phyloP scores from a whole-genome alignment of 2,888 invertebrate species.

The Cynaeus angustus region DNA sequence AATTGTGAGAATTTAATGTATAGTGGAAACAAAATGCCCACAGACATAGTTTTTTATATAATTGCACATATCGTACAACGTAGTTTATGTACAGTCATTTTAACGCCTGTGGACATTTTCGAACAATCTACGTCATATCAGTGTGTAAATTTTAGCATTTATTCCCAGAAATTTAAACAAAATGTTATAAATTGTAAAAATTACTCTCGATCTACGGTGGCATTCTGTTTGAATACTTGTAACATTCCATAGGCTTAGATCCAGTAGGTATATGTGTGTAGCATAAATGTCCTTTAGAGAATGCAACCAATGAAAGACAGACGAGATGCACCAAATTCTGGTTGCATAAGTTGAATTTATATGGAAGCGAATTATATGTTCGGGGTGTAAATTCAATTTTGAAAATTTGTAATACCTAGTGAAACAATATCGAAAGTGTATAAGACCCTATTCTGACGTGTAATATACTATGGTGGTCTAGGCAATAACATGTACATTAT shows the following conservation, averaged over 20 bases:
- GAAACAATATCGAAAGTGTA: slow-evolving; percentile 55
- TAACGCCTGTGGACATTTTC: slow-evolving; percentile 58
- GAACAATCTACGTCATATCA: slow-evolving; percentile 61
- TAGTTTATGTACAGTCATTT: slow-evolving; percentile 51
- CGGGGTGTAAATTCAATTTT: slow-evolving; percentile 51
- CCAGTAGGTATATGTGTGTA: slow-evolving; percentile 68
- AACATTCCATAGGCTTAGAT: slow-evolving; percentile 54
- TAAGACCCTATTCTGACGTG: slow-evolving; percentile 72
- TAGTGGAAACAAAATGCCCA: slow-evolving; percentile 53
- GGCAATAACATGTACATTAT: slow-evolving; percentile 74
- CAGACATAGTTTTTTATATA: slow-evolving; percentile 53
- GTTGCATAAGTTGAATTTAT: slow-evolving; percentile 40
- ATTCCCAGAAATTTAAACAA: slow-evolving; percentile 39
- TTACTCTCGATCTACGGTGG: slow-evolving; percentile 32
- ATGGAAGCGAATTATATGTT: slow-evolving; percentile 22
- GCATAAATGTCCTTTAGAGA: slow-evolving; percentile 61
- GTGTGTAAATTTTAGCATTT: slow-evolving; percentile 58
- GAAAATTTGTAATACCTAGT: slow-evolving; percentile 55
- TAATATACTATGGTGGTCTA: slow-evolving; percentile 72
- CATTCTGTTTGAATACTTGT: slow-evolving; percentile 54
- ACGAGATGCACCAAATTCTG: slow-evolving; percentile 42
- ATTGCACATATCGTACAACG: slow-evolving; percentile 66
- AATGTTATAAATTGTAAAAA: slow-evolving; percentile 43
- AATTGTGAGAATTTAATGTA: slow-evolving; percentile 45
- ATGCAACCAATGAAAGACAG: slow-evolving; percentile 52